These are phyloP conservation scores for Pristis pectinata DNA, from an alignment of 2,797 vertebrate species.

Conservation along the genomic window DNA sequence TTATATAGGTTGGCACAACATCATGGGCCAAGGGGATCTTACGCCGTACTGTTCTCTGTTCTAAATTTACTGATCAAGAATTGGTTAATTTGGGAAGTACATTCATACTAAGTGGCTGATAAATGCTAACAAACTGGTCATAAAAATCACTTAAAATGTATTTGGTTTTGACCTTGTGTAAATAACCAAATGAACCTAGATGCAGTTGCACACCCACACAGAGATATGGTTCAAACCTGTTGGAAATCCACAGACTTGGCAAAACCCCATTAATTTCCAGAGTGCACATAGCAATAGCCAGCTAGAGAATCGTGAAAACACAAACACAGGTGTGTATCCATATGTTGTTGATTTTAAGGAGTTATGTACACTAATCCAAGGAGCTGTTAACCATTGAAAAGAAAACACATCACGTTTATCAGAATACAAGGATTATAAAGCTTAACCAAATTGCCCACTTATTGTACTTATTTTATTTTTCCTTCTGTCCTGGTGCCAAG, in stretches of 20 bases:
- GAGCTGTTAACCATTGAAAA: neutral
- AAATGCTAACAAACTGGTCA: neutral
- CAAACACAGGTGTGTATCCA: neutral
- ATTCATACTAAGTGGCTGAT: neutral
- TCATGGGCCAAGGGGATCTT: too few species aligned
- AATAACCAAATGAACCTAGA: neutral
- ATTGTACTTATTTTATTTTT: neutral
- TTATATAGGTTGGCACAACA: too few species aligned
- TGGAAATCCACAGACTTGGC: slow-evolving; percentile 5
- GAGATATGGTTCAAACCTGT: neutral
- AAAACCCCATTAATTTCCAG: neutral
- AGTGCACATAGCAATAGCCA: neutral
- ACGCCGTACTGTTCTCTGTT: too few species aligned
- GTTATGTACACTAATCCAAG: neutral
- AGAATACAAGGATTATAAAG: neutral
- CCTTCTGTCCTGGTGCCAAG: neutral
- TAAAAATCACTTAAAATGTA: neutral
- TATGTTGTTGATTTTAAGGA: neutral
- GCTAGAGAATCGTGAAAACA: neutral
- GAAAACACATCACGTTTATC: neutral
- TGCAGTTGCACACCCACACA: neutral
- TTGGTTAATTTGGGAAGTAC: neutral
- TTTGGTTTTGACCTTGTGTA: neutral
- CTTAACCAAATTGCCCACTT: neutral
- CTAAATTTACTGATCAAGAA: neutral